Evolutionary conservation across 2,113 vertebrate species (phyloP), one percentile per base, ranked within the genome.

Genomic region (Urocitellus parryii): DNA sequence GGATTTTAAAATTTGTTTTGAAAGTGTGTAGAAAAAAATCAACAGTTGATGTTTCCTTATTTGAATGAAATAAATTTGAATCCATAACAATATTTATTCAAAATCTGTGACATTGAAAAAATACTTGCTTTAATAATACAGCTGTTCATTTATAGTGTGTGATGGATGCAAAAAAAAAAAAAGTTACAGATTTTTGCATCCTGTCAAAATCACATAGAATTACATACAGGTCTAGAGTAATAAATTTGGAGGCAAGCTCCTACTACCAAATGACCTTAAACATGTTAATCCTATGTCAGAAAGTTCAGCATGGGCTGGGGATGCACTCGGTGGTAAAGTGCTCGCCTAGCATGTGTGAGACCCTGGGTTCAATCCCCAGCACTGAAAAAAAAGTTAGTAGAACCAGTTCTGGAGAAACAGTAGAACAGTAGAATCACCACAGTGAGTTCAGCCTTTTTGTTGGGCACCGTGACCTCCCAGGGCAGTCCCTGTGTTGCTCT

Each of bases 71-170:
- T 79, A 80, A 83, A 88, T 67, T 48, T 58, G n/a, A 96, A 94
- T 67, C 51, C 72, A 67, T 82, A 79, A 85, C 11, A 94, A 84
- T 87, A 94, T 93, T 96, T 96, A 51, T 67, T 94, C 72, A 90
- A 95, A 94, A 88, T 80, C 76, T 76, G 39, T 90, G 65, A 51
- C 72, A 84, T 3, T 58, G 18, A 95, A 63, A 94, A 96, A 92
- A 76, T 58, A 70, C 78, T 95, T 91, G n/a, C 56, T 73, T 88
- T 89, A 90, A 92, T 87, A 93, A 95, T 22, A 53, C 63, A 96
- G 56, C 80, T 93, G 58, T 92, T 56, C 53, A 76, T 58, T 63
- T 48, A 58, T 18, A 78, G 63, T 79, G 2, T 27, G 5, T 82
- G 22, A 89, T 37, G 20, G 68, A 4, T 20, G 25, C 14, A 79